Evolutionary conservation across 2,113 vertebrate genomes (phyloP), one percentile per base, ranked within the genome.

Genomic region (Lagenorhynchus albirostris): DNA sequence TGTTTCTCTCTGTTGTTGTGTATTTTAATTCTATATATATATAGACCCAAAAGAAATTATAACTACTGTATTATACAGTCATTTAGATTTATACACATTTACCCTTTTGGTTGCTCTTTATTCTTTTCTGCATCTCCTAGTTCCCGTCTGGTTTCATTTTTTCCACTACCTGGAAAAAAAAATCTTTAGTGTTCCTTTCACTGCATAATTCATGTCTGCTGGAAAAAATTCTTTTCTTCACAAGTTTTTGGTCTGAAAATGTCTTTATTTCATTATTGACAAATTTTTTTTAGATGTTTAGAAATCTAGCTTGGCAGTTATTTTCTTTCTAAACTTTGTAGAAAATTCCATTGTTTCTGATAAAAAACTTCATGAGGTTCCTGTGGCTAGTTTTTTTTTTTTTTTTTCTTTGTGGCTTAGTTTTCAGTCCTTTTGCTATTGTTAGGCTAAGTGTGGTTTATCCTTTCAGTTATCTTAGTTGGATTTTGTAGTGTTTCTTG

Each of bases 221-320:
- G n/a, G 29, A n/a, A 29, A 58, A 62, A 95, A 55, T 13, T 44
- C 1, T 0, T 15, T n/a, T 23, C 62, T 71, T 36, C 8, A 20
- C 21, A 71, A 73, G 15, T 41, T 86, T 85, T 70, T 95, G 26
- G 26, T 60, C 65, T 89, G 36, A 87, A 97, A 96, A 50, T 77
- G 23, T 50, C 50, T 91, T 62, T 62, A 36, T 82, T 94, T 90
- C 9, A 36, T 65, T 26, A 81, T 17, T 44, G 18, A 44, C 50
- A 12, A 21, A 25, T 21, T 12, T 38, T 12, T 89, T 91, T 91
- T 80, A 73, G 4, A 55, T 77, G 41, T 65, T 93, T 91, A 88
- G 50, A 85, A 67, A 74, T 53, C 33, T 83, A 68, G 4, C 14
- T 44, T 79, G 11, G n/a, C 7, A 80, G 12, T 81, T 71, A 33